Percentiles rank a stretch among this genome's conserved stretches.
Evolutionary conservation across 2,797 vertebrate genomes (phyloP).

Genomic region (Macropus fuliginosus): DNA sequence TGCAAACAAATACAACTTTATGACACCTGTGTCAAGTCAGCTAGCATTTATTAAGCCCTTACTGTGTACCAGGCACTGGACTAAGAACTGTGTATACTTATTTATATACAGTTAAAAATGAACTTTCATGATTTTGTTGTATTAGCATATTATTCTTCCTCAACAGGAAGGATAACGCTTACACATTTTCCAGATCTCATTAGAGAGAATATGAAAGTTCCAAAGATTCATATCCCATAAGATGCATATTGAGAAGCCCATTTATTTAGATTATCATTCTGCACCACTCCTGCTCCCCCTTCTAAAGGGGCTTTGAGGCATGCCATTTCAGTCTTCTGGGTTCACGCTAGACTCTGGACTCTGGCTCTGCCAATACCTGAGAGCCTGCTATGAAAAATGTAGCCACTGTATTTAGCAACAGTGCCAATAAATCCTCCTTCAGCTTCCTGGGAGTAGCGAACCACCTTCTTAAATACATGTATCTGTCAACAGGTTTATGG

Average conservation of each 20-base stretch:
- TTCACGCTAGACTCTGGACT: background rate
- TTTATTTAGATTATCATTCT: background rate
- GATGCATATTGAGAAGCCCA: background rate
- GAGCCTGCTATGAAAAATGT: constrained; percentile 41
- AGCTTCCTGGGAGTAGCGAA: constrained; percentile 48
- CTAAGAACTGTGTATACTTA: background rate
- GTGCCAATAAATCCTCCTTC: constrained; percentile 32
- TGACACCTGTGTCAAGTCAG: background rate
- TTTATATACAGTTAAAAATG: background rate
- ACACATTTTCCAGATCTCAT: constrained; percentile 1
- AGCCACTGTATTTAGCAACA: constrained; percentile 48
- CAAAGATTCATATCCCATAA: constrained; percentile 22
- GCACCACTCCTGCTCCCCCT: background rate
- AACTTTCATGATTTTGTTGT: background rate
- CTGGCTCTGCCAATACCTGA: constrained; percentile 9
- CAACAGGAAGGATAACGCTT: constrained; percentile 7
- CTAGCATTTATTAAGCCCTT: background rate
- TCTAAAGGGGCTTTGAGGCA: background rate
- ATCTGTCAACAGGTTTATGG: constrained; percentile 54
- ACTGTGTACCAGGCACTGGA: background rate
- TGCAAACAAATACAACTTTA: background rate
- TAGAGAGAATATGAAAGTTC: constrained; percentile 35
- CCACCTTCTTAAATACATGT: constrained; percentile 61
- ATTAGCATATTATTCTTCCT: background rate
- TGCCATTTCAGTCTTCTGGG: constrained; percentile 44